Conservation (phyloP, 2,888 invertebrate species). For the Oxystoma pomonae region DNA sequence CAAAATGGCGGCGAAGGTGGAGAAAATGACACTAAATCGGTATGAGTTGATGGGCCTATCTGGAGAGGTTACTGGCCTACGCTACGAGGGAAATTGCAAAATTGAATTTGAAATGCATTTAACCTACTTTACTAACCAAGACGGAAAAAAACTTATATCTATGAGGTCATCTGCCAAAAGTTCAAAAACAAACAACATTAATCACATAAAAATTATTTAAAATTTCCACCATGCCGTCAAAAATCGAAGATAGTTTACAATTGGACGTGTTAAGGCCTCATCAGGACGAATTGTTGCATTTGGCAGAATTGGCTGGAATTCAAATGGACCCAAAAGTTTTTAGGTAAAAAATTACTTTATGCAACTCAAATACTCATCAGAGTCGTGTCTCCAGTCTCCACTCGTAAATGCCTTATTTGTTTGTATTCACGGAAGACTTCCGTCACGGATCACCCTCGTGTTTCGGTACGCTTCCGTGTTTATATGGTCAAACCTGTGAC, state of each 20-base stretch:
- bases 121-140: too few species aligned
- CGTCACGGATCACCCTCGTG: too few species aligned
- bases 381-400: too few species aligned
- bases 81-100: too few species aligned
- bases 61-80: too few species aligned
- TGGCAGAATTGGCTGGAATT: constrained; percentile 35
- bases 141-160: too few species aligned
- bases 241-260: constrained; percentile 9
- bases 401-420: too few species aligned
- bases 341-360: constrained; percentile 21
- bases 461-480: neutral
- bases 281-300: constrained; percentile 33
- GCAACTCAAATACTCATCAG: neutral
- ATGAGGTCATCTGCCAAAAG: neutral
- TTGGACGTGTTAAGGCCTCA: constrained; percentile 28
- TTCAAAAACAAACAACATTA: neutral
- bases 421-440: too few species aligned
- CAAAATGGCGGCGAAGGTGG: too few species aligned
- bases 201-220: neutral
- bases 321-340: constrained; percentile 33
- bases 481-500: constrained; percentile 9
- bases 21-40: too few species aligned
- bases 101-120: too few species aligned
- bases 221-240: constrained; percentile 9
- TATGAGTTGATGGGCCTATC: too few species aligned